Evolutionary conservation across 2,113 vertebrate species (phyloP), one percentile per base, ranked within the genome.

Genomic region (Neopipo cinnamomea): DNA sequence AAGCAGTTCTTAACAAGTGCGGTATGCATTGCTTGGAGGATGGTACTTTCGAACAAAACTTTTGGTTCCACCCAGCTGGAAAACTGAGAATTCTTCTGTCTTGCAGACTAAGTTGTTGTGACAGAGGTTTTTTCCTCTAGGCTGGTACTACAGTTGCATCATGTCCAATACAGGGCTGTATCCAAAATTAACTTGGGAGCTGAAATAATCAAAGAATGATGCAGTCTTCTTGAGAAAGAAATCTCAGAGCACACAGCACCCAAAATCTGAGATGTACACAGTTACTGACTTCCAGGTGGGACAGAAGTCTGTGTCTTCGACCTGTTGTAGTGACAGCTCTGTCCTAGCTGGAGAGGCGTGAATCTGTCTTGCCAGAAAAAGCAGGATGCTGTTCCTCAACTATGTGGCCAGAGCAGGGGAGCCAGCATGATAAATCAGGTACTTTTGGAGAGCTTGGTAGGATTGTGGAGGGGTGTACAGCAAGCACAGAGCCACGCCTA

Each of bases 401-500:
- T 42, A 8, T 16, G 33, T 35, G 42, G 24, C 22, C 31, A 14
- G 83, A 77, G 37, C 14, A 39, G 41, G 19, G 77, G 7, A 89
- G 27, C 17, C 35, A 83, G 24, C 0, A 1, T 12, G 14, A 35
- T 27, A 58, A 19, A 33, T 35, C 11, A 58, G 50, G 27, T 78
- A 25, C 12, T 49, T 70, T 25, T 28, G 33, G 62, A 33, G 19
- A 72, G 47, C 33, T 25, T 2, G 1, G n/a, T 10, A 53, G 11
- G 41, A 25, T 41, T 80, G 35, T 27, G 24, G 31, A 72, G 41
- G 15, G 1, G 5, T 73, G 31, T 63, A 59, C 14, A 49, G 75
- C 17, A 77, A 50, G 20, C 14, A 7, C 9, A 31, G 42, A 82
- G 10, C 58, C 2, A 4, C 9, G 3, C 0, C 2, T 4, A 2